These are phyloP conservation scores for Drosophila monieri DNA, from an alignment of 2,888 invertebrate genomes.

Conservation along the genomic window DNA sequence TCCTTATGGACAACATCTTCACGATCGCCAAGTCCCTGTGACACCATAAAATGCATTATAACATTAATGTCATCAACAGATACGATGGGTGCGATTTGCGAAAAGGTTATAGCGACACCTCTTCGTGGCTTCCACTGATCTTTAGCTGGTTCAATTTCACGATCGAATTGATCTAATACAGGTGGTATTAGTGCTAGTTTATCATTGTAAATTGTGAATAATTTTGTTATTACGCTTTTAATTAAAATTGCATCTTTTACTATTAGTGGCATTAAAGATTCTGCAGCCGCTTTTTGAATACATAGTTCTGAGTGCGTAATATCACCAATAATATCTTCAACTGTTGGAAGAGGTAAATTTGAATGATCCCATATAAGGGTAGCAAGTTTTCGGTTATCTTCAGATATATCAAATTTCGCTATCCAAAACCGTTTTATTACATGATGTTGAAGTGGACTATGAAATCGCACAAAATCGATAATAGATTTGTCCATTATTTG, in stretches of 20 bases:
- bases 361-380: slow-evolving; percentile 87
- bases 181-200: slow-evolving; percentile 93
- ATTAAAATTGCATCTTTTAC: slow-evolving; percentile 85
- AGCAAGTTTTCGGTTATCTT: slow-evolving; percentile 89
- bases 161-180: slow-evolving; percentile 95
- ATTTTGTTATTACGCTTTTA: slow-evolving; percentile 86
- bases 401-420: slow-evolving; percentile 91
- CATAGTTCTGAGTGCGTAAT: slow-evolving; percentile 92
- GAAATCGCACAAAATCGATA: slow-evolving; percentile 80
- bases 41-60: slow-evolving; percentile 93
- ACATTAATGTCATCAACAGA: slow-evolving; percentile 87
- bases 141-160: slow-evolving; percentile 92
- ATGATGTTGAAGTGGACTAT: slow-evolving; percentile 83
- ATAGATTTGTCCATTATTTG: slow-evolving; percentile 87
- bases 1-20: slow-evolving; percentile 91
- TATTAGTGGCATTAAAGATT: slow-evolving; percentile 90
- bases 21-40: slow-evolving; percentile 93
- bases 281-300: slow-evolving; percentile 92
- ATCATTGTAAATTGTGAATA: slow-evolving; percentile 90
- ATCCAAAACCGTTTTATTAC: slow-evolving; percentile 92
- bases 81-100: slow-evolving; percentile 89
- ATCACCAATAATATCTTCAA: slow-evolving; percentile 86
- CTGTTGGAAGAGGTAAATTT: slow-evolving; percentile 85
- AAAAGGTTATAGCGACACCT: slow-evolving; percentile 93
- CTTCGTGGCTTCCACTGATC: slow-evolving; percentile 96